A percentile compares a stretch with the other conserved stretches of the same genome.
phyloP scores from a whole-genome alignment of 2,888 invertebrate genomes.

The Cephalotes varians region DNA sequence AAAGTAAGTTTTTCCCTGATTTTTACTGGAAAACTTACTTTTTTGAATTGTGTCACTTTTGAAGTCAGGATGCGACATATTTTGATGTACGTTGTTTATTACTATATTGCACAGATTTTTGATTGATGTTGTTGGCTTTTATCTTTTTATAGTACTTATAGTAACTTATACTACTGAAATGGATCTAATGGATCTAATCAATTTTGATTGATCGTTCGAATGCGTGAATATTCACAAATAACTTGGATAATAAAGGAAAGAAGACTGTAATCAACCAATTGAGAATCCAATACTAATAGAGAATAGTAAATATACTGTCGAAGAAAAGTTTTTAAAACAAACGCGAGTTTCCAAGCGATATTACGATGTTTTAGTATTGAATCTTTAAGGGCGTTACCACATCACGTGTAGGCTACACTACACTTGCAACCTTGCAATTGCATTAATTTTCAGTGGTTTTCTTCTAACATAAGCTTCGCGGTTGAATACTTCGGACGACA shows the following conservation, averaged over 20 bases:
- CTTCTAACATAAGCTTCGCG: constrained; percentile 55
- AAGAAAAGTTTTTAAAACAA: neutral
- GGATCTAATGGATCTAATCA: neutral
- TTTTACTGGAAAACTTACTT: no score
- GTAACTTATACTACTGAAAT: neutral
- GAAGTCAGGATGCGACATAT: no score
- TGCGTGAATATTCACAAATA: neutral
- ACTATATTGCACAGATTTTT: neutral
- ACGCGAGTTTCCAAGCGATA: neutral
- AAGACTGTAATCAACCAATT: neutral
- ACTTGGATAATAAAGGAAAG: neutral
- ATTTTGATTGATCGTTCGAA: neutral
- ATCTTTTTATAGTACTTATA: neutral
- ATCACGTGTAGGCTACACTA: constrained; percentile 41
- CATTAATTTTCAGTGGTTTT: constrained; percentile 51
- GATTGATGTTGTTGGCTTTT: neutral
- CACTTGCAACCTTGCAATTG: constrained; percentile 53
- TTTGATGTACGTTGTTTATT: neutral
- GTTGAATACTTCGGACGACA: constrained; percentile 41
- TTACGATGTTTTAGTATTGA: constrained; percentile 53
- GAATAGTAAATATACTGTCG: neutral
- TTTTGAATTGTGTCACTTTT: no score
- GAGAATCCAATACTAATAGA: neutral
- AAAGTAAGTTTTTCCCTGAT: no score
- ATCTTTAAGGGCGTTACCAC: constrained; percentile 41